Conservation (phyloP, 2,888 invertebrate genomes). For the Ophioninae sp. region DNA sequence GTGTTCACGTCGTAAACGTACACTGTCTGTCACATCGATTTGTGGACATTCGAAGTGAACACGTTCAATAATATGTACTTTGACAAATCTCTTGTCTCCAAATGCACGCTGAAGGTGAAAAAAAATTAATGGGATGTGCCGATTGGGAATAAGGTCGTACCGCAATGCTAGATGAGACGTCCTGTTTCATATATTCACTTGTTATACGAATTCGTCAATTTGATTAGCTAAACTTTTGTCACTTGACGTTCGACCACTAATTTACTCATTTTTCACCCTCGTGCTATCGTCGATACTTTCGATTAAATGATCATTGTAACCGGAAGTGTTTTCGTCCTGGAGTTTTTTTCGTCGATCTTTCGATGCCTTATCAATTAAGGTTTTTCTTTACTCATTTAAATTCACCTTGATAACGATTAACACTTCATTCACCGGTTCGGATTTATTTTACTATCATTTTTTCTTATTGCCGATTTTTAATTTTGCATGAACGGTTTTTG, state of each 20-base stretch:
- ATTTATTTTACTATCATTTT: background rate
- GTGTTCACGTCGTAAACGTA: background rate
- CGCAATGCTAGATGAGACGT: background rate
- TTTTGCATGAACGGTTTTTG: background rate
- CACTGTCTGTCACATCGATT: background rate
- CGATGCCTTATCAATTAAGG: no score
- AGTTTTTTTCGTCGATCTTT: background rate
- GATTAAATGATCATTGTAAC: background rate
- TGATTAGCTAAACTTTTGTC: slow-evolving; percentile 59
- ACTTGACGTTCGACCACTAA: slow-evolving; percentile 43
- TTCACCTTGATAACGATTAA: no score
- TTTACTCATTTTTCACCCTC: slow-evolving; percentile 59
- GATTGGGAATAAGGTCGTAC: slow-evolving; percentile 46
- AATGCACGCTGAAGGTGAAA: slow-evolving; percentile 38
- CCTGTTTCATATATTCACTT: background rate
- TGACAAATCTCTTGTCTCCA: background rate
- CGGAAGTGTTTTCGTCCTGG: background rate
- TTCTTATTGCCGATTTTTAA: background rate
- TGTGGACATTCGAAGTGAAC: background rate
- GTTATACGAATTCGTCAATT: slow-evolving; percentile 39
- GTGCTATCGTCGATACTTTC: background rate
- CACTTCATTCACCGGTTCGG: no score
- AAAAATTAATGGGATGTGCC: slow-evolving; percentile 35
- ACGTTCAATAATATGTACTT: background rate
- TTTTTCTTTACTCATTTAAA: no score